Conservation (phyloP, 2,797 vertebrate genomes). For the Acanthis flammea region DNA sequence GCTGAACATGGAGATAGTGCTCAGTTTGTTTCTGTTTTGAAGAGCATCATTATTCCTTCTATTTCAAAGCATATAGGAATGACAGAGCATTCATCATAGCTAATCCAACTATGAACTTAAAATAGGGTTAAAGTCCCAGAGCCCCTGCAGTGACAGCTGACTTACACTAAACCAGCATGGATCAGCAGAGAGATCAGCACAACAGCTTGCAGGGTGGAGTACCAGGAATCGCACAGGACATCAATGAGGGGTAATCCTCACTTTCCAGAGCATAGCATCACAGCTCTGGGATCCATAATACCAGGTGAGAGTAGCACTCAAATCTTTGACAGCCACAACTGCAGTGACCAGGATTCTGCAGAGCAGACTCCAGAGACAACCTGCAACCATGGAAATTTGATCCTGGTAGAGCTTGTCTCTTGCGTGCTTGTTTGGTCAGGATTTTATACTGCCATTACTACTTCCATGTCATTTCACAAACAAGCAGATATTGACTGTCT, state of each 20-base stretch:
- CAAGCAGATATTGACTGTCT: not conserved
- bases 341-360: not conserved
- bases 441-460: not conserved
- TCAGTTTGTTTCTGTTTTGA: not conserved
- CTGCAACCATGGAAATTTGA: not conserved
- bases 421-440: fast-evolving
- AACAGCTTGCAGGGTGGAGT: not conserved
- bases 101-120: not conserved
- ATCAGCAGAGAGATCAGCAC: not conserved
- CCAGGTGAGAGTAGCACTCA: not conserved
- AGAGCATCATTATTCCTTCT: not conserved
- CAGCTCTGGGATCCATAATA: not conserved
- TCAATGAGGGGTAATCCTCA: not conserved
- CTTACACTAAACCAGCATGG: not conserved
- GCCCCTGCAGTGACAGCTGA: not conserved
- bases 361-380: not conserved
- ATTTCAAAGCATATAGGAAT: not conserved
- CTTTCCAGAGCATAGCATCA: not conserved
- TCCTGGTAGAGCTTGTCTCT: not conserved
- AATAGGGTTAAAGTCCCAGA: not conserved
- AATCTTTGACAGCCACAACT: not conserved
- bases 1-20: not conserved
- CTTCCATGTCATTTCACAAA: not conserved
- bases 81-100: not conserved
- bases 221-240: not conserved